Conservation (phyloP, 2,113 vertebrate genomes). For the Thamnophis sirtalis region DNA sequence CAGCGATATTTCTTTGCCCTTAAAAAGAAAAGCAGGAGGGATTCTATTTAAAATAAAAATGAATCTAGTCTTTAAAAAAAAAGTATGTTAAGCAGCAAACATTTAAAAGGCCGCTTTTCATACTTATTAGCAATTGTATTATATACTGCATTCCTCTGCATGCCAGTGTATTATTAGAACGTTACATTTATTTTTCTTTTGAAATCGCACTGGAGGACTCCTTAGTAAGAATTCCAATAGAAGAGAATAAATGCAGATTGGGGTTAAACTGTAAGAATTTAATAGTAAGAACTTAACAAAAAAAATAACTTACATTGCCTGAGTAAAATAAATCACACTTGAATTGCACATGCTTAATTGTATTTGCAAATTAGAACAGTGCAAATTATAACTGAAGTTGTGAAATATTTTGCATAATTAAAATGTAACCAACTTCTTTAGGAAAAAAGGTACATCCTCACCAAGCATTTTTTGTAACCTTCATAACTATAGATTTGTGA, state of each 20-base stretch:
- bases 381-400: conserved; percentile 7
- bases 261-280: not conserved
- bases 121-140: not conserved
- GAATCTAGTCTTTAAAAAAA: conserved; percentile 57
- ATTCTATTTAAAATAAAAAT: conserved; percentile 60
- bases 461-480: not conserved
- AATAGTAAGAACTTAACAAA: conserved; percentile 38
- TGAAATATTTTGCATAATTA: not conserved
- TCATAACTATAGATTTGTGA: not conserved
- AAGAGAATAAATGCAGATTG: not conserved
- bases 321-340: conserved; percentile 27
- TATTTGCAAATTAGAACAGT: conserved; percentile 21
- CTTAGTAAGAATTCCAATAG: conserved; percentile 32
- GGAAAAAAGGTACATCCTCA: not conserved
- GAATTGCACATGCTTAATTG: conserved; percentile 37
- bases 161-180: not conserved
- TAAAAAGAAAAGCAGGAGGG: conserved; percentile 49
- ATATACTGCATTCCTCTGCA: not conserved
- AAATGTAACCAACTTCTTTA: not conserved
- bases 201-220: not conserved
- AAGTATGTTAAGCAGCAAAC: conserved; percentile 50
- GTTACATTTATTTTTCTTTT: not conserved
- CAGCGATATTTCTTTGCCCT: conserved; percentile 38
- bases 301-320: conserved; percentile 41
- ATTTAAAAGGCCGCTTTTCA: not conserved